Base-by-base conservation (phyloP, 2,888 invertebrate genomes). In the Mechanitis mazaeus region DNA sequence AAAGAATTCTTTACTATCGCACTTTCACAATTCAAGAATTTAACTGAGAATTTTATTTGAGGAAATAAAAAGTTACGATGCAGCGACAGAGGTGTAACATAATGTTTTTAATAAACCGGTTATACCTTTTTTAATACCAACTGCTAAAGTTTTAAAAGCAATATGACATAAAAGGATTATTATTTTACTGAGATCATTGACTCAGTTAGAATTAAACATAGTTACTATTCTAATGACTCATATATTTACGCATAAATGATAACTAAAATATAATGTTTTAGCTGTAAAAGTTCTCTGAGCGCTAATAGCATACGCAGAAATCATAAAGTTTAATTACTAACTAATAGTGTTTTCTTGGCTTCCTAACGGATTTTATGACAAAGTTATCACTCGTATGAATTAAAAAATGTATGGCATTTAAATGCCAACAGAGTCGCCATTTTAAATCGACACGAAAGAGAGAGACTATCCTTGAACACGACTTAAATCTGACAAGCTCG, bases 331-430 rank as follows among this genome's bases (percentile, higher is more conserved):
- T 79, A 82, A 81, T 76, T 79, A 74, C 72, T 72, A 71, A 68
- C 71, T 76, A 80, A 78, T 78, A 80, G 73, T 76, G 72, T 71
- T 70, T 80, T 78, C 72, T 73, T 77, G 81, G 77, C 74, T 80
- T 78, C 81, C 82, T 84, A 84, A 84, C 79, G 79, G 79, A 72
- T 72, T 83, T 84, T 85, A 85, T 84, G 85, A 87, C 85, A 84
- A 84, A 85, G 85, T 86, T 83, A 87, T 84, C 84, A 86, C 83
- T 80, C 78, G 83, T 75, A 82, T 84, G 86, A 84, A 83, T 88
- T 85, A 87, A 88, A 89, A 89, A 90, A 88, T 81, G 84, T 83
- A 85, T 89, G 90, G 88, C 89, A 89, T 90, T 90, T 90, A 90
- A 89, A 90, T 89, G 88, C 84, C 89, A 90, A 80, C 80, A 75